phyloP scores from a whole-genome alignment of 1,140 invertebrate species.

The Drosophila funebris region DNA sequence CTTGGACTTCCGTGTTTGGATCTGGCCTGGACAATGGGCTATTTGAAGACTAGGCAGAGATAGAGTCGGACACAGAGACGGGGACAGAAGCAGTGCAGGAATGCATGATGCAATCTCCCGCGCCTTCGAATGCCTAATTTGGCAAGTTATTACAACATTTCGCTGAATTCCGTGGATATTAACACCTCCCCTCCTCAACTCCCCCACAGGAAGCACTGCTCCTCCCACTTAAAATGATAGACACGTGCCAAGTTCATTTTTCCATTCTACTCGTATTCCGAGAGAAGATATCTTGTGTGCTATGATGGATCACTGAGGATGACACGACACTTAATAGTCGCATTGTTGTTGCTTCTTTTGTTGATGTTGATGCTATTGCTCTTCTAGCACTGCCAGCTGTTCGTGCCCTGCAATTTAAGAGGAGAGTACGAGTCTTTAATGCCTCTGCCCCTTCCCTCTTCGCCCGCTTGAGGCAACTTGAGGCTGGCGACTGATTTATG shows the following conservation, averaged over 20 bases:
- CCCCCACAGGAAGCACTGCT: conserved; percentile 41
- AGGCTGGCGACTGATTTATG: conserved; percentile 72
- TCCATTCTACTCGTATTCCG: conserved; percentile 16
- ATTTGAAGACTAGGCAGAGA: conserved; percentile 36
- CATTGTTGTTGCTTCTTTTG: conserved; percentile 53
- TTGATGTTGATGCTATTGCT: conserved; percentile 45
- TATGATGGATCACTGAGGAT: conserved; percentile 76
- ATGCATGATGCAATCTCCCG: conserved; percentile 45
- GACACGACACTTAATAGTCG: conserved; percentile 74
- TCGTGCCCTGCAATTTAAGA: conserved; percentile 70
- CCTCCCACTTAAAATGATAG: conserved; percentile 53
- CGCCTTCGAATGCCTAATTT: conserved; percentile 54
- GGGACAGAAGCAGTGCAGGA: conserved; percentile 2
- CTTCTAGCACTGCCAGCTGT: conserved; percentile 38
- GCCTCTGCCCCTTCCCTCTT: conserved; percentile 33
- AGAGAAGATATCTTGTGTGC: conserved; percentile 42
- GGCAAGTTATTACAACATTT: conserved; percentile 65
- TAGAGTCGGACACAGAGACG: not conserved
- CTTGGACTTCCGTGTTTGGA: conserved; percentile 69
- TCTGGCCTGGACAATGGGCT: conserved; percentile 61
- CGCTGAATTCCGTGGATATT: conserved; percentile 34
- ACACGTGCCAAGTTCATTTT: conserved; percentile 76
- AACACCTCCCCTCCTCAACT: conserved; percentile 46
- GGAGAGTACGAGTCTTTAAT: conserved; percentile 68
- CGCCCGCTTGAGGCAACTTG: conserved; percentile 30